Base-by-base conservation (phyloP, 92 coral and sea anemone genomes). In the Actinostola sp. region DNA sequence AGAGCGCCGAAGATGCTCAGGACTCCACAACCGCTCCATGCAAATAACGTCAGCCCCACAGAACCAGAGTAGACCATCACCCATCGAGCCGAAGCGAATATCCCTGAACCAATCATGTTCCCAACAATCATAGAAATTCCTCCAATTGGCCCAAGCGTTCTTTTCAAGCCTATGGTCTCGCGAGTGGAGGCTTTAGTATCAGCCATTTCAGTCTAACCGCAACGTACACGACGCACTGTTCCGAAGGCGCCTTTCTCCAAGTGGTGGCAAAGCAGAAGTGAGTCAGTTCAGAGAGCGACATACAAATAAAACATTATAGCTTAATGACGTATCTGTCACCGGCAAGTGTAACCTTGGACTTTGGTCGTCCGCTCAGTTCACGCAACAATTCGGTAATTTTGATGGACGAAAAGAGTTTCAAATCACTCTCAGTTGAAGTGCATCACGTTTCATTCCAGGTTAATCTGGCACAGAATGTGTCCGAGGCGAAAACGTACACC, bases 21-120 rank as follows among this genome's bases (percentile, higher is more conserved):
- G 4, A 83, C n/a, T 15, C 89, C 89, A 64, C 89, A 83, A 12
- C 63, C 49, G 17, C 65, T 44, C 89, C 89, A 83, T 17, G 78
- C 73, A 26, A 83, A 28, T 8, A 83, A 45, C 14, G 89, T 80
- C 70, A 83, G 25, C 26, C 89, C 89, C 17, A 53, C 80, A n/a
- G 89, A 83, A 8, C 89, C 89, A 5, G 83, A 70, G 43, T 63
- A 83, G 28, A 77, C 66, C 75, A 83, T 54, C 32, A 83, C 89
- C 67, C 81, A 77, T 19, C 71, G 62, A 2, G 89, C 79, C 0
- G 89, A 83, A 2, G 89, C 89, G 66, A 83, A 83, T 33, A 83
- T 83, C 17, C 89, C 89, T 8, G 83, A 76, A n/a, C 89, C 89
- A 4, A 83, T 83, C 89, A 83, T 83, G n/a, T 69, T 63, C 0